phyloP scores from a whole-genome alignment of 1,140 invertebrate species.

The Caenorhabditis brenneri region DNA sequence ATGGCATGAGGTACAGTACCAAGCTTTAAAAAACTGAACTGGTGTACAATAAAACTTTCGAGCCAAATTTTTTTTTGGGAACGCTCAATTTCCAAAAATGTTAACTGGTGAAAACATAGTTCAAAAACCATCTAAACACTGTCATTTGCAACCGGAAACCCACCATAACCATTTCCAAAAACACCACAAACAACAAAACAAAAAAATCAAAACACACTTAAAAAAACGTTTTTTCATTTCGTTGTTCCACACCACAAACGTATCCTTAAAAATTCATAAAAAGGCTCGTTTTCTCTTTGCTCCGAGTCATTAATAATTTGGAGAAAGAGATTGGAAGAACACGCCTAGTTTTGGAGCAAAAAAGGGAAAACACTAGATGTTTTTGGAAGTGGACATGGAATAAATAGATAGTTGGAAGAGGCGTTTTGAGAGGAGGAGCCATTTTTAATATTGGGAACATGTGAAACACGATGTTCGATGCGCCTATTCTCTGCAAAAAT shows the following conservation, averaged over 20 bases:
- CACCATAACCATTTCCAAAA: too few species aligned
- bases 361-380: background rate
- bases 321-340: background rate
- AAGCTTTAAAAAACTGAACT: too few species aligned
- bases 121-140: background rate
- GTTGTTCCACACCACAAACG: background rate
- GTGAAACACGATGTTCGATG: background rate
- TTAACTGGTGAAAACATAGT: too few species aligned
- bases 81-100: too few species aligned
- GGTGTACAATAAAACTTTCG: too few species aligned
- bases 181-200: background rate
- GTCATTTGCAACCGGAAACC: background rate
- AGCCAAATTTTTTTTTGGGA: too few species aligned
- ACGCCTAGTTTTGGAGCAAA: too few species aligned
- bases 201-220: background rate
- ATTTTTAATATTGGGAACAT: conserved; percentile 4
- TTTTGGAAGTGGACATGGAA: too few species aligned
- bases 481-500: background rate
- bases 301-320: conserved; percentile 34
- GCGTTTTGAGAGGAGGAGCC: background rate
- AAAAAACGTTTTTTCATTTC: background rate
- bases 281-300: too few species aligned
- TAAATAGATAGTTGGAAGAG: too few species aligned
- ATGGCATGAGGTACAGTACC: too few species aligned
- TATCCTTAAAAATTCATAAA: conserved; percentile 11